Conservation (phyloP, 2,113 vertebrate genomes). For the Perca fluviatilis region DNA sequence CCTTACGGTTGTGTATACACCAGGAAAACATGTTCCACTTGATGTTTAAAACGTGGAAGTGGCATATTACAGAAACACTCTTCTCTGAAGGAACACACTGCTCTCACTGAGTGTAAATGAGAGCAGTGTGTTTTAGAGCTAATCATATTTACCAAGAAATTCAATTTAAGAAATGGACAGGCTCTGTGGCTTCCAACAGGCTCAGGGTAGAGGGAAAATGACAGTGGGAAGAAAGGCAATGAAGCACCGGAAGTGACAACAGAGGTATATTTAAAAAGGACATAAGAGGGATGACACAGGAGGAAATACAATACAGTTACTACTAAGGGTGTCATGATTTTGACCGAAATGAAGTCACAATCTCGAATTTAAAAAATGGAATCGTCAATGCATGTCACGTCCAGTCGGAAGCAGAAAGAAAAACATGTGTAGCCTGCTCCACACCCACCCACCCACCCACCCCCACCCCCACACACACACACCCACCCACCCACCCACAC, state of each 20-base stretch:
- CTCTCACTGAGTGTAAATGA: background rate
- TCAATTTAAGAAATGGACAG: slow-evolving; percentile 51
- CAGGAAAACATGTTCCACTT: background rate
- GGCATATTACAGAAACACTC: slow-evolving; percentile 17
- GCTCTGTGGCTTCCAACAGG: slow-evolving; percentile 19
- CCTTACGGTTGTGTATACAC: background rate
- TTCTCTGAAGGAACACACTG: slow-evolving; percentile 5
- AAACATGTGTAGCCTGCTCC: no score
- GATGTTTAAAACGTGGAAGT: background rate
- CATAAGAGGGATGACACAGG: background rate
- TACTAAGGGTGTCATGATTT: no score
- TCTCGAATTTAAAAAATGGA: no score
- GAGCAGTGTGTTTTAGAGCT: slow-evolving; percentile 38
- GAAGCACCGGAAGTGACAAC: background rate
- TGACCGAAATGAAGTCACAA: no score
- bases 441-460: no score
- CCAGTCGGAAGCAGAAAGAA: no score
- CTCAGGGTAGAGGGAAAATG: background rate
- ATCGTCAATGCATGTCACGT: no score
- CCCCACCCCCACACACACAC: no score
- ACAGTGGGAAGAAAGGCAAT: background rate
- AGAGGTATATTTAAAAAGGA: background rate
- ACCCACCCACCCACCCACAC: no score
- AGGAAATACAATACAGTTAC: background rate
- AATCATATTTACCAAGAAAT: slow-evolving; percentile 66